Conservation (phyloP, 2,113 vertebrate genomes). For the Origma solitaria region DNA sequence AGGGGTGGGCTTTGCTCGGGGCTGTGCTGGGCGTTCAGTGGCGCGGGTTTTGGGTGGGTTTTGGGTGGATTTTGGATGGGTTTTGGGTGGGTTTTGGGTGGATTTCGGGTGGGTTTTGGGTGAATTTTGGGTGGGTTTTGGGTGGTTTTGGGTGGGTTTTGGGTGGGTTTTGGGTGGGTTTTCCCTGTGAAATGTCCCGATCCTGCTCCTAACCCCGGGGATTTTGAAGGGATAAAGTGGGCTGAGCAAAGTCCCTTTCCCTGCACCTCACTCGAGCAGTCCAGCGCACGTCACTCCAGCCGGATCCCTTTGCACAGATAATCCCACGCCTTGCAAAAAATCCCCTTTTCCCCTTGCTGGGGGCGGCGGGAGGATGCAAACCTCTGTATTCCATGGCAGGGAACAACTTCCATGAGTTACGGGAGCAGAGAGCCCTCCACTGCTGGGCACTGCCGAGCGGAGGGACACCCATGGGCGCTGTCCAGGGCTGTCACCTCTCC, state of each 20-base stretch:
- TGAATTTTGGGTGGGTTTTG: background rate
- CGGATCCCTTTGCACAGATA: background rate
- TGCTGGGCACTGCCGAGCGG: background rate
- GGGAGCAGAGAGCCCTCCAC: background rate
- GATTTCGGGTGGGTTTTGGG: background rate
- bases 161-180: background rate
- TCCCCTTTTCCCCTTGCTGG: background rate
- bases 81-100: too few relatives aligned
- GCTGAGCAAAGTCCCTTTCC: background rate
- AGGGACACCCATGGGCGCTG: background rate
- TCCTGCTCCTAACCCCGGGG: background rate
- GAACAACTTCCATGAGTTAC: accelerated
- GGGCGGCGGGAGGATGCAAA: background rate
- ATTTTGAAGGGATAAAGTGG: background rate
- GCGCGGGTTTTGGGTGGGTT: background rate
- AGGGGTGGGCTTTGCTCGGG: accelerated
- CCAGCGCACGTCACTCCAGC: accelerated
- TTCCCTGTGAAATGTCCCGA: background rate
- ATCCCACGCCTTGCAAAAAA: background rate
- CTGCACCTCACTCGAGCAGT: accelerated
- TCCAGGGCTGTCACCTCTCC: background rate
- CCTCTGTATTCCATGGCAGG: accelerated
- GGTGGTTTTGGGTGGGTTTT: too few relatives aligned
- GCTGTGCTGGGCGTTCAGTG: accelerated
- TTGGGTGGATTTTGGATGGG: background rate